Evolutionary conservation across 2,797 vertebrate genomes (phyloP), one percentile per base, ranked within the genome.

Genomic region (Trichosurus vulpecula): DNA sequence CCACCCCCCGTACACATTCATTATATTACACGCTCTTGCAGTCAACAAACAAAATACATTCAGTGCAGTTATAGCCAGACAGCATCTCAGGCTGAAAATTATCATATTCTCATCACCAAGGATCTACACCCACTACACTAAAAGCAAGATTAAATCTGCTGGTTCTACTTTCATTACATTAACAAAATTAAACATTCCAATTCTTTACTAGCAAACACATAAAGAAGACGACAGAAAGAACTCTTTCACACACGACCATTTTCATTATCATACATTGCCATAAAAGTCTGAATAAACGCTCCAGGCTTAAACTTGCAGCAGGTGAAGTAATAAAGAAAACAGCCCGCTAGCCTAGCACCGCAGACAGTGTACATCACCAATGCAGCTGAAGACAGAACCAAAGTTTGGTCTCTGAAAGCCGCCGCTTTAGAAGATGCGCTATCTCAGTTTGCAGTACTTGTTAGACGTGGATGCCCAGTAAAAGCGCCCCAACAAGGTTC

Each of bases 181-280:
- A 52, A 92, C 74, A 47, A 92, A n/a, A 91, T 52, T 74, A 25
- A 92, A 94, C 31, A 94, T 90, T 35, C 25, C 9, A 13, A 58
- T 81, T 92, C 51, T 81, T 97, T 4, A 10, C 27, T 52, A 56
- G 19, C 35, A 94, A 92, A 92, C n/a, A 94, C 4, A 92, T 54
- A 95, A 91, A 97, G 13, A 90, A 35, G 92, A 95, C 97, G 35
- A 31, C 53, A 93, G 61, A 95, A 25, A 90, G 90, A 35, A 12
- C 56, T 25, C 93, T 47, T 96, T 57, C 91, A 96, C 12, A 96
- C 25, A 47, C 91, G 47, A 89, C 91, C 61, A 81, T 58, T 90
- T 90, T 53, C n/a, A 90, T 31, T 66, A 92, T 31, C 55, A 61
- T 81, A 57, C 10, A 3, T 9, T 6, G 55, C 81, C n/a, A 54